These are phyloP conservation scores for Onychorhynchus coronatus DNA, from an alignment of 2,113 vertebrate species.

Conservation along the genomic window DNA sequence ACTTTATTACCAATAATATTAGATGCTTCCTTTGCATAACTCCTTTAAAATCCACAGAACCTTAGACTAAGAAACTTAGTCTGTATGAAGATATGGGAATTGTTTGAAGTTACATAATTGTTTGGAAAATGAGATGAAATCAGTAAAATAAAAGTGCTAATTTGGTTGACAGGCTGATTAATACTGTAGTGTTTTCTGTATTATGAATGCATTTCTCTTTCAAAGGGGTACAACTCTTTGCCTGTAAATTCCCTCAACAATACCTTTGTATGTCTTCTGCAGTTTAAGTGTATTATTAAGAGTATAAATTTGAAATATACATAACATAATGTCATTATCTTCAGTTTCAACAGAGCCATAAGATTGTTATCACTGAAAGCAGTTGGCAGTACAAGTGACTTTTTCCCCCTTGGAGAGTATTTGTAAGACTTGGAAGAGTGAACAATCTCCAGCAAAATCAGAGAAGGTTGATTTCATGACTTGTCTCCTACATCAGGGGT, in stretches of 20 bases:
- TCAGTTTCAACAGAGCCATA: not conserved
- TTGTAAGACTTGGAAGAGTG: slow-evolving; percentile 67
- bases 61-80: not conserved
- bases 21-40: not conserved
- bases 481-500: not conserved
- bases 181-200: not conserved
- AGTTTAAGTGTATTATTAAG: not conserved
- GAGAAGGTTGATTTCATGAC: slow-evolving; percentile 53
- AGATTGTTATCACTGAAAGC: not conserved
- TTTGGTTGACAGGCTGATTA: not conserved
- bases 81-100: not conserved
- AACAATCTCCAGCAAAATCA: slow-evolving; percentile 55
- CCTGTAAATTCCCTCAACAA: not conserved
- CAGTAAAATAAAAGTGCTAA: not conserved
- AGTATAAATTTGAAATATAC: not conserved
- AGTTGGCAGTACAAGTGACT: not conserved
- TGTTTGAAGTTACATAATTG: not conserved
- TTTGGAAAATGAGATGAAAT: not conserved
- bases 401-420: slow-evolving; percentile 67
- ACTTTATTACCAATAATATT: not conserved
- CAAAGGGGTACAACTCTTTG: slow-evolving; percentile 55
- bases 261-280: not conserved
- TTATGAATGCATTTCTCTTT: slow-evolving; percentile 8
- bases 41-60: not conserved
- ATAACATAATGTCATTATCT: not conserved